Evolutionary conservation across 2,797 vertebrate genomes (phyloP).

Genomic region (Rhodeus uyekii): DNA sequence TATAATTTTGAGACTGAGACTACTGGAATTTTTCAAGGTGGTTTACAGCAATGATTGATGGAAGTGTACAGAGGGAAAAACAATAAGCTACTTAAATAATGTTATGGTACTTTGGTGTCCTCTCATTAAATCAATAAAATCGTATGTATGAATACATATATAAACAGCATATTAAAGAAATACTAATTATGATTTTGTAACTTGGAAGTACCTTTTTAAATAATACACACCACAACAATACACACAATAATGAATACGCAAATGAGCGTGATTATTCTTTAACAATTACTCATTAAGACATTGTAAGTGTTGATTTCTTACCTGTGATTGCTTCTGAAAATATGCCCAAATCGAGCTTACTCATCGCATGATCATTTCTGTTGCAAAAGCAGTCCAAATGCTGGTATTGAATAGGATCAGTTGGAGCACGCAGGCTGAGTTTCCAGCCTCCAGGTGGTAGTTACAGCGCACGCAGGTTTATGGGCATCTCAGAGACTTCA

Average conservation of each 20-base stretch:
- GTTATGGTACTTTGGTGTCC: background rate
- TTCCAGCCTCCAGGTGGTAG: constrained; percentile 74
- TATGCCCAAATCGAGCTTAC: constrained; percentile 73
- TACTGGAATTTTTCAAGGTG: background rate
- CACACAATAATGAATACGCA: background rate
- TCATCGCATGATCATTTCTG: constrained; percentile 81
- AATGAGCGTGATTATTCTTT: background rate
- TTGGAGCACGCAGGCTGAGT: constrained; percentile 58
- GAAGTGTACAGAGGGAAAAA: background rate
- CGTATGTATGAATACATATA: background rate
- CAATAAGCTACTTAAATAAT: background rate
- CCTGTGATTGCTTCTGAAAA: constrained; percentile 76
- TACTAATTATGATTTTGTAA: constrained; percentile 4
- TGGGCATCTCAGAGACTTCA: constrained; percentile 64
- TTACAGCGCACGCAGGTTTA: constrained; percentile 59
- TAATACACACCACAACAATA: background rate
- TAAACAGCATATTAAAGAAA: background rate
- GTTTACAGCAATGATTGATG: background rate
- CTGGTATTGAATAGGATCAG: constrained; percentile 21
- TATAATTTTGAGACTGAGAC: background rate
- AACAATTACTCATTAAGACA: background rate
- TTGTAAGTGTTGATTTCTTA: constrained; percentile 59
- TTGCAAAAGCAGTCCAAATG: constrained; percentile 68
- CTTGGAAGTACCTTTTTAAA: background rate
- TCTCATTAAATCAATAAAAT: background rate